These are phyloP conservation scores for Dasyprocta punctata DNA, from an alignment of 2,113 vertebrate genomes.

Conservation along the genomic window DNA sequence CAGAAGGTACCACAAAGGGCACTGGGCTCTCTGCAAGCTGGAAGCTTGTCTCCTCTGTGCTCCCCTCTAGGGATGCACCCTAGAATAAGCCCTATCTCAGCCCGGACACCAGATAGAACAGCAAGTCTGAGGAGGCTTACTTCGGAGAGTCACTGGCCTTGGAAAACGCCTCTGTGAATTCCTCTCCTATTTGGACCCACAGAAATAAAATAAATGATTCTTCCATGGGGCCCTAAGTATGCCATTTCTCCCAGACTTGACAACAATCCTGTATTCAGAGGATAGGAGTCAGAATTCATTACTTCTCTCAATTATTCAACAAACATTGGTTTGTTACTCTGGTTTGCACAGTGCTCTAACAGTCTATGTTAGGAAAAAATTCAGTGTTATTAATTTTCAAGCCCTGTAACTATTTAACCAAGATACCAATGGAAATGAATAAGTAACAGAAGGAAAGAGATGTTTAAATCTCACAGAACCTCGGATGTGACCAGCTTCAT, in stretches of 20 bases:
- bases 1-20: not conserved
- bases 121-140: not conserved
- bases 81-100: too few species aligned
- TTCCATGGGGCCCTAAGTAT: not conserved
- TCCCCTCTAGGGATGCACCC: not conserved
- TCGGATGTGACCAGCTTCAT: conserved; percentile 20
- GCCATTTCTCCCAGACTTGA: conserved; percentile 13
- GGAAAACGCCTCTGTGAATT: not conserved
- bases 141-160: not conserved
- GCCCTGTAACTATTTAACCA: conserved; percentile 59
- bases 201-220: not conserved
- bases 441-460: conserved; percentile 53
- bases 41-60: not conserved
- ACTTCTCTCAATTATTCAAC: conserved; percentile 49
- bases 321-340: not conserved
- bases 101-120: not conserved
- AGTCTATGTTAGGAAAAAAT: not conserved
- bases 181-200: not conserved
- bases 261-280: not conserved
- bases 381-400: conserved; percentile 56
- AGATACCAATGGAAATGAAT: conserved; percentile 13
- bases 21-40: not conserved
- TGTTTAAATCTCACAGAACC: conserved; percentile 54
- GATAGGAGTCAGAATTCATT: conserved; percentile 41
- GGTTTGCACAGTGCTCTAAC: not conserved